A percentile compares a stretch with the other conserved stretches of the same genome.
These are phyloP conservation scores for Naso thynnoides DNA, from an alignment of 2,797 vertebrate species.

Conservation along the genomic window DNA sequence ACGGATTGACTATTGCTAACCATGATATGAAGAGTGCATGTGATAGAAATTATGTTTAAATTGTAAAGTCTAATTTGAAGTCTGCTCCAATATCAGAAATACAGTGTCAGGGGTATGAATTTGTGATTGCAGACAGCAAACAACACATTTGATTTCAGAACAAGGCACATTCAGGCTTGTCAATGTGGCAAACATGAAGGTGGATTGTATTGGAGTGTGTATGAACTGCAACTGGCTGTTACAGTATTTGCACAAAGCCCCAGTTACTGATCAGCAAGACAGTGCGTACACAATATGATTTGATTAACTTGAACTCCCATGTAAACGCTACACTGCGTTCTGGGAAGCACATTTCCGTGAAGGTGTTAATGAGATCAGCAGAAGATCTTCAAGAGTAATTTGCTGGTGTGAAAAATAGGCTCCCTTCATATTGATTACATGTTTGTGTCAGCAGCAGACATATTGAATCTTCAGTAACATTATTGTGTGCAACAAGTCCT, in stretches of 20 bases:
- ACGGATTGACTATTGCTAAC: conserved; percentile 13
- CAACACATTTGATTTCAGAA: conserved; percentile 14
- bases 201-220: neutral
- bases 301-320: neutral
- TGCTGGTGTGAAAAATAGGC: conserved; percentile 38
- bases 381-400: conserved; percentile 36
- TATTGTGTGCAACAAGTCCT: neutral
- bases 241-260: neutral
- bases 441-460: conserved; percentile 27
- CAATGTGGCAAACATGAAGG: conserved; percentile 1
- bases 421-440: conserved; percentile 24
- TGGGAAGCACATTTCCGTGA: neutral
- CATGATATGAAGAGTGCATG: neutral
- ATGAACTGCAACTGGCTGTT: neutral
- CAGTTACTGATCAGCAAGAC: neutral
- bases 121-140: conserved; percentile 1
- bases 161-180: neutral
- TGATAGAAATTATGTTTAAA: conserved; percentile 18
- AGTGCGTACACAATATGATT: neutral
- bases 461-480: conserved; percentile 2
- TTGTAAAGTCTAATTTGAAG: conserved; percentile 6
- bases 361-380: conserved; percentile 48
- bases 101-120: conserved; percentile 17
- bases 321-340: neutral
- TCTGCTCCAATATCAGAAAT: too few species aligned